Base-by-base conservation (phyloP, 2,888 invertebrate genomes). In the Plebejus melissa region DNA sequence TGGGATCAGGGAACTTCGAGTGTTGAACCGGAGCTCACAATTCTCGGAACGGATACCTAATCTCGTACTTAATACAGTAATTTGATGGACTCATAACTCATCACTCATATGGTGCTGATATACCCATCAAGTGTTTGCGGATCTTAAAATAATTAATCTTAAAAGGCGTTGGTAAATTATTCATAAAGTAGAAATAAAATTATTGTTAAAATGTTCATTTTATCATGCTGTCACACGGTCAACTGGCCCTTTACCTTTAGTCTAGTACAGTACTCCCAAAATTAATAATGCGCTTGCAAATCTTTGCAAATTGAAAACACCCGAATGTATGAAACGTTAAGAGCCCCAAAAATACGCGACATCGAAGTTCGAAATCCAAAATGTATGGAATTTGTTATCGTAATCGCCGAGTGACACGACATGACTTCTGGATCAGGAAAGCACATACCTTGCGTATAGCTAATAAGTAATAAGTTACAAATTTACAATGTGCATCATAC, bases 1-100 rank as follows among this genome's bases (percentile, higher is more conserved):
- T 69, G 77, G 76, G 75, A 77, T 76, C 75, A 70, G 74, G 76
- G 77, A 75, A 77, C 76, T 74, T 77, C 58, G 75, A 77, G 74
- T 72, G 60, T 46, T 50, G 58, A 76, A 76, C 76, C 76, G 76
- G 78, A 78, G 78, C 78, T 77, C 58, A 60, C 58, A 76, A 76
- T 70, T 38, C 70, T 70, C 22, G 13, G 41, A 70, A 70, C n/a
- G n/a, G 11, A 38, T 41, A 32, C 32, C 32, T 32, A 69, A 70
- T n/a, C 41, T 70, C 70, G 9, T 70, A 41, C 70, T 41, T 41
- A 41, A 70, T 22, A 41, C 70, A 7, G 1, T 65, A 65, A 65
- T 65, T 65, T 65, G 32, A 36, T 65, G 65, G 65, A 36, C 22
- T 58, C 7, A 60, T 22, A 58, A 58, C 4, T 65, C 32, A 65